Evolutionary conservation across 2,888 invertebrate species (phyloP).

Genomic region (Phrixothrix hirtus): DNA sequence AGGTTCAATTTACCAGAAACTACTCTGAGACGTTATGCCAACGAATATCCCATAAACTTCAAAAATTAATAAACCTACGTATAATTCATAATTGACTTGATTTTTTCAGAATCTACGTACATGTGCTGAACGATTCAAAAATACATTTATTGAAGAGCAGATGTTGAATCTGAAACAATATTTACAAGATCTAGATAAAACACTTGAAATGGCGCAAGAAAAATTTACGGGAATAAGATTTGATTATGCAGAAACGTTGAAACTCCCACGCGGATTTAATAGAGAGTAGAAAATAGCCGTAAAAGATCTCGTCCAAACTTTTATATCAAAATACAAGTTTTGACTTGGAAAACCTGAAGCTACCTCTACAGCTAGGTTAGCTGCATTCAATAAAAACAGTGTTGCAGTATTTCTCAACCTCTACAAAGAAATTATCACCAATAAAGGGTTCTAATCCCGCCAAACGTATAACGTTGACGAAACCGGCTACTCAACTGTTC

Average conservation of each 20-base stretch:
- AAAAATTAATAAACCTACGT: background rate
- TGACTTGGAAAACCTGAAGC: background rate
- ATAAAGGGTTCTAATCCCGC: background rate
- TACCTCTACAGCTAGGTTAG: constrained; percentile 3
- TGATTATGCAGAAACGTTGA: too few species aligned
- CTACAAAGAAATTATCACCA: constrained; percentile 3
- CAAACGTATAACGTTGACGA: background rate
- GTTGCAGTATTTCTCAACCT: background rate
- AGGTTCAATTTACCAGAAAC: background rate
- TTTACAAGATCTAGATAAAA: too few species aligned
- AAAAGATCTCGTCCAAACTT: too few species aligned
- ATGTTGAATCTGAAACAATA: too few species aligned
- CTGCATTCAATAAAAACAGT: too few species aligned
- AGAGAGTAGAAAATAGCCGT: too few species aligned
- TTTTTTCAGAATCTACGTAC: too few species aligned
- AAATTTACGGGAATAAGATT: too few species aligned
- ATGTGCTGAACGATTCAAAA: background rate
- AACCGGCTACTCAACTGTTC: constrained; percentile 1
- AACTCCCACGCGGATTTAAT: too few species aligned
- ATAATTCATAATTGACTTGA: too few species aligned
- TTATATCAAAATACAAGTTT: constrained; percentile 1
- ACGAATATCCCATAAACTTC: background rate
- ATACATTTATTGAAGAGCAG: background rate
- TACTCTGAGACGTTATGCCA: too few species aligned
- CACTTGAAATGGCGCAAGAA: too few species aligned